These are phyloP conservation scores for Bubo bubo DNA, from an alignment of 2,113 vertebrate species.

Conservation along the genomic window DNA sequence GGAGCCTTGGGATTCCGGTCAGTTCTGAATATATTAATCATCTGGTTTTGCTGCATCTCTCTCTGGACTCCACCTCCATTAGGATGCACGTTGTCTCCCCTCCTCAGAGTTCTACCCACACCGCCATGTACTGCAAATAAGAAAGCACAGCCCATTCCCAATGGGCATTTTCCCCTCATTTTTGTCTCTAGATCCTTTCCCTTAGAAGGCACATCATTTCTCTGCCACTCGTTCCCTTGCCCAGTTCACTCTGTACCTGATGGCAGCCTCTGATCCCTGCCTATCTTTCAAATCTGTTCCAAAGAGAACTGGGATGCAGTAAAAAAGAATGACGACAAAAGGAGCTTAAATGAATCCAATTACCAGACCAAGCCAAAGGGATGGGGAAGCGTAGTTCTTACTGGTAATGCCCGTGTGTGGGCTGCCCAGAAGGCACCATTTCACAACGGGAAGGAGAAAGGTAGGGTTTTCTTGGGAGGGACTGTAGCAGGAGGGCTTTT, in stretches of 20 bases:
- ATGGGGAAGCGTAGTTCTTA: not conserved
- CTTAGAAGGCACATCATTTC: not conserved
- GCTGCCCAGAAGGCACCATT: constrained; percentile 7
- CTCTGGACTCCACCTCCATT: not conserved
- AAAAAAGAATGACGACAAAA: constrained; percentile 62
- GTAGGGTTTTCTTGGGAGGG: not conserved
- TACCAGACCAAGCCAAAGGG: constrained; percentile 26
- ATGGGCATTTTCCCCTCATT: not conserved
- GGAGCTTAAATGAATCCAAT: constrained; percentile 64
- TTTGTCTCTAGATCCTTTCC: not conserved
- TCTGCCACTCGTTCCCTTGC: not conserved
- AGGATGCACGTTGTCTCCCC: not conserved
- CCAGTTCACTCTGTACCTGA: not conserved
- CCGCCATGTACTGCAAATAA: accelerated
- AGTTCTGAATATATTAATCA: not conserved
- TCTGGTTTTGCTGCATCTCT: not conserved
- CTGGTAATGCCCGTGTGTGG: not conserved
- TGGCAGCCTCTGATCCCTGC: constrained; percentile 30
- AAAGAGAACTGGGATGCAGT: constrained; percentile 18
- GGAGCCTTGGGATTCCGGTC: constrained; percentile 26
- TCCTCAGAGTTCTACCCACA: not conserved
- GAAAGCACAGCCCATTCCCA: not conserved
- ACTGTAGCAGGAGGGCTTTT: no score
- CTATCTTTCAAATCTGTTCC: constrained; percentile 48
- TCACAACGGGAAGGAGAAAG: not conserved